Conservation (phyloP, 2,888 invertebrate species). For the Hirtodrosophila duncani region DNA sequence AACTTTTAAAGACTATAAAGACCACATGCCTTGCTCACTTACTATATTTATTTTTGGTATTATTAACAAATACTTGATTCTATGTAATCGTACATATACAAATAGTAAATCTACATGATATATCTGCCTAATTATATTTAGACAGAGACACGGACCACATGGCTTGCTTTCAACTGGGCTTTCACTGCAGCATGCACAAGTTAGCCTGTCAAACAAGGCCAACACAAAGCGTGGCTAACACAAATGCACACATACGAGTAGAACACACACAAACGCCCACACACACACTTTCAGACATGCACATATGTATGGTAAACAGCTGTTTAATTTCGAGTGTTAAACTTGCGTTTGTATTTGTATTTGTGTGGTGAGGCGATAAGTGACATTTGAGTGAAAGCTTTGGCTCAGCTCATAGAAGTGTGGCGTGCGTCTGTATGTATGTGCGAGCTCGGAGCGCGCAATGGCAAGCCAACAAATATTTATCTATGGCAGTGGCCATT, state of each 20-base stretch:
- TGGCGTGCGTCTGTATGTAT: conserved; percentile 5
- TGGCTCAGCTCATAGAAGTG: conserved; percentile 37
- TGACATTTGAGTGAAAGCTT: conserved; percentile 68
- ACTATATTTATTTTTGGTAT: conserved; percentile 10
- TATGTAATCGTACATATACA: conserved; percentile 1
- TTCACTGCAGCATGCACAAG: conserved; percentile 11
- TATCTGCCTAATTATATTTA: conserved; percentile 28
- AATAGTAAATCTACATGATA: conserved; percentile 15
- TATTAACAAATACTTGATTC: conserved; percentile 29
- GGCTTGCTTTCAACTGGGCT: conserved; percentile 1
- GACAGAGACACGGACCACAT: conserved; percentile 13
- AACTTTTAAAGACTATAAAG: too few relatives aligned
- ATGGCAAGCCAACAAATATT: conserved; percentile 67
- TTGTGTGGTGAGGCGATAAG: conserved; percentile 44
- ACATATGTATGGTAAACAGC: conserved; percentile 45
- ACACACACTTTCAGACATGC: conserved; percentile 3
- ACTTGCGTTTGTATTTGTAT: conserved; percentile 5
- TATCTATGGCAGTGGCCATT: conserved; percentile 68
- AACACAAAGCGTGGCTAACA: conserved; percentile 34
- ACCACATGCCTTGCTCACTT: conserved; percentile 1
- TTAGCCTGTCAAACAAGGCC: conserved; percentile 24
- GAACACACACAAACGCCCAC: conserved; percentile 1
- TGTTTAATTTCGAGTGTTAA: conserved; percentile 35
- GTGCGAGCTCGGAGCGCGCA: conserved; percentile 32
- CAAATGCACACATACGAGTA: conserved; percentile 33